phyloP scores from a whole-genome alignment of 2,797 vertebrate species.

The Neoniphon sammara region DNA sequence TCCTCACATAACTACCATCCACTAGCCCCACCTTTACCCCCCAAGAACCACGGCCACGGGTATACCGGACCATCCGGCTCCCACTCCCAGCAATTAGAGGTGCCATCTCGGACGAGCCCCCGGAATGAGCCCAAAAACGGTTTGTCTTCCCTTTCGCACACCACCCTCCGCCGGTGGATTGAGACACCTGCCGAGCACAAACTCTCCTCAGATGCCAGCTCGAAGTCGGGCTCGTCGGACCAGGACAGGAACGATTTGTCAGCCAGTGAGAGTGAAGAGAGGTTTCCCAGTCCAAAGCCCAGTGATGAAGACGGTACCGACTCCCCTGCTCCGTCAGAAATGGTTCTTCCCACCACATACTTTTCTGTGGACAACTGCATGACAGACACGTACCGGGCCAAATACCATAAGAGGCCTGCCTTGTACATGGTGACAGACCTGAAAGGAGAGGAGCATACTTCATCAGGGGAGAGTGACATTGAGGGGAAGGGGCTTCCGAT shows the following conservation, averaged over 20 bases:
- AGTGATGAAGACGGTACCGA: slow-evolving; percentile 40
- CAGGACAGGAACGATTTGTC: slow-evolving; percentile 83
- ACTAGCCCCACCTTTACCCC: slow-evolving; percentile 85
- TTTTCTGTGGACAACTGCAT: slow-evolving; percentile 97
- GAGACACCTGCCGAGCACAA: slow-evolving; percentile 71
- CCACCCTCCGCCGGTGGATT: slow-evolving; percentile 67
- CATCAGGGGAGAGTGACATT: slow-evolving; percentile 80
- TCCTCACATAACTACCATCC: slow-evolving; percentile 70
- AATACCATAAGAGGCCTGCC: slow-evolving; percentile 91
- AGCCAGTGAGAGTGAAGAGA: slow-evolving; percentile 81
- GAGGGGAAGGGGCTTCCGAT: slow-evolving; percentile 68
- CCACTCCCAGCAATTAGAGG: slow-evolving; percentile 60
- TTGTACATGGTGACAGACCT: slow-evolving; percentile 70
- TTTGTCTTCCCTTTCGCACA: slow-evolving; percentile 51
- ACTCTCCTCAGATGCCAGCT: slow-evolving; percentile 80
- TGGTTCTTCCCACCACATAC: slow-evolving; percentile 89
- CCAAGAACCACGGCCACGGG: slow-evolving; percentile 82
- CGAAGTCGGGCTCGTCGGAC: slow-evolving; percentile 82
- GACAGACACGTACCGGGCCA: slow-evolving; percentile 95
- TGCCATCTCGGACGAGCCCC: slow-evolving; percentile 46
- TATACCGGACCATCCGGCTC: slow-evolving; percentile 47
- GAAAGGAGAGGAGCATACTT: slow-evolving; percentile 77
- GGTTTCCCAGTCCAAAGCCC: slow-evolving; percentile 66
- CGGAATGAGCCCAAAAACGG: slow-evolving; percentile 62
- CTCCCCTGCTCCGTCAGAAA: slow-evolving; percentile 69